Base-by-base conservation (phyloP, 2,888 invertebrate species). In the Dasysyrphus tricinctus region DNA sequence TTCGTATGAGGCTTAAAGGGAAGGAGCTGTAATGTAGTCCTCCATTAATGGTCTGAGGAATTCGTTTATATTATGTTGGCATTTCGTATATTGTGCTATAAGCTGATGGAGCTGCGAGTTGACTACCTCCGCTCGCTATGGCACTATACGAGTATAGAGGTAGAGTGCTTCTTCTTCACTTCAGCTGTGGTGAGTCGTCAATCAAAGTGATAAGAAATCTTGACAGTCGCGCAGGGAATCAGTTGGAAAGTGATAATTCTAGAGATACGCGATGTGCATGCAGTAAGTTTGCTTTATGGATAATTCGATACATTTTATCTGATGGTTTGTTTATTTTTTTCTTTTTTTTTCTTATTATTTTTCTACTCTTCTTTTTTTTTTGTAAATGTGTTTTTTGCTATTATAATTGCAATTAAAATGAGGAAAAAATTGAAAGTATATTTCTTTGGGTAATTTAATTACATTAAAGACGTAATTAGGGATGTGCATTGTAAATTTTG, bases 151-250 rank as follows among this genome's bases (percentile, higher is more conserved):
- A 24, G 24, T n/a, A 34, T 37, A 67, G 24, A 24, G 57, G 37
- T 54, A 61, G 39, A 39, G 12, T 39, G 39, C 81, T 49, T 56
- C 75, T 61, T 77, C 59, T 69, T 72, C 49, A 77, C 77, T 81
- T 74, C 74, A 83, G 69, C 77, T 78, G 80, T 81, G 85, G 85
- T 81, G 63, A 85, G 85, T 85, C 85, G 85, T 85, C 85, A 85
- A 85, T 85, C 85, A 85, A 81, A 85, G 85, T 81, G 85, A 85
- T 85, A 85, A 81, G 85, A 61, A 74, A 85, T 85, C 85, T 85
- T 81, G 85, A 85, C 85, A 85, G 85, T 81, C 67, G 69, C 69
- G 54, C 69, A 61, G 81, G 77, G 85, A 85, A 85, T 85, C 85
- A 85, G 85, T 78, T 81, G 81, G 81, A 81, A 77, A 85, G 85